Evolutionary conservation across 2,888 invertebrate genomes (phyloP), one percentile per base, ranked within the genome.

Genomic region (Acheta domesticus): DNA sequence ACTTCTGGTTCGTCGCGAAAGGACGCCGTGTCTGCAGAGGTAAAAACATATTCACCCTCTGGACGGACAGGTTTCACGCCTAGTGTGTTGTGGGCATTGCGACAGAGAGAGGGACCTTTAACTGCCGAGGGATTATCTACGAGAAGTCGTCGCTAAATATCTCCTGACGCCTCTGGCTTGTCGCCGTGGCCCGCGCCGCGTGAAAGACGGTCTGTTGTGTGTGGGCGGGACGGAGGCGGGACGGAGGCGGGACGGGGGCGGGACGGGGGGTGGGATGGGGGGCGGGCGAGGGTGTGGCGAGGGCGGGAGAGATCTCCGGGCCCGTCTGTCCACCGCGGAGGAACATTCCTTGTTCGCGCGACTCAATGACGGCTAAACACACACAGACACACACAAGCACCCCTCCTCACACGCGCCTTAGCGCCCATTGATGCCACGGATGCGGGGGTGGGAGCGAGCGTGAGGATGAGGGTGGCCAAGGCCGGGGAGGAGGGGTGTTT

Each of bases 141-240:
- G 62, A 62, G n/a, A n/a, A 62, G 62, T n/a, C 62, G 62, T 62
- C 62, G 62, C 62, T 14, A 62, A 62, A 62, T 14, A 62, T 62
- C 62, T 62, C 62, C 62, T 16, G n/a, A 62, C 16, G n/a, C 62
- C 62, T 62, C 62, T 62, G 14, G 62, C n/a, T 14, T 36, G 36
- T 36, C 14, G 62, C 14, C 62, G 62, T 62, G 62, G 62, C 62
- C 14, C 14, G 62, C 62, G n/a, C 62, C 62, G 62, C n/a, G 62
- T 62, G 62, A 62, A 62, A 62, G 62, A n/a, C 62, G n/a, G 62
- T 62, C 62, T n/a, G n/a, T 62, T 62, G 62, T 62, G n/a, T 11
- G 16, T 0, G 62, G 62, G 62, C 14, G 62, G 14, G 62, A 12
- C 62, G n/a, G 16, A 14, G 62, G 62, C 62, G 14, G 62, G 16